phyloP scores from a whole-genome alignment of 2,888 invertebrate species.

The Cerceris ruficornis region DNA sequence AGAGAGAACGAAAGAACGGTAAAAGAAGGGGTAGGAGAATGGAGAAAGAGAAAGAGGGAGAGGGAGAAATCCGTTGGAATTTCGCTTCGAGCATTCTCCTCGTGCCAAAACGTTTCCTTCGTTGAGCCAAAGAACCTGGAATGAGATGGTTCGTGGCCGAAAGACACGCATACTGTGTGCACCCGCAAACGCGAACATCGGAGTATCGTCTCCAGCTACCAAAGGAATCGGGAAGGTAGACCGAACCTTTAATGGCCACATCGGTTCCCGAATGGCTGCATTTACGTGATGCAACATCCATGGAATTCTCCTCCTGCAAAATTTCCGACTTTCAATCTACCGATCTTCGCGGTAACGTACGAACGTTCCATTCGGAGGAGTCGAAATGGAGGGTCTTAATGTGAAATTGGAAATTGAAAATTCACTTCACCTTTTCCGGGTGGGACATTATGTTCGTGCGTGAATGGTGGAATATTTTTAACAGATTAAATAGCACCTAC shows the following conservation, averaged over 20 bases:
- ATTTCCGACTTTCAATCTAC: background rate
- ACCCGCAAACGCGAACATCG: slow-evolving; percentile 27
- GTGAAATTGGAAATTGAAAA: no score
- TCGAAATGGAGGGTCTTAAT: no score
- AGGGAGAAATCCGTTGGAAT: slow-evolving; percentile 20
- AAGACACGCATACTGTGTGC: slow-evolving; percentile 23
- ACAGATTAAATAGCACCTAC: no score
- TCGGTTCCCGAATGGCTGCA: slow-evolving; percentile 46
- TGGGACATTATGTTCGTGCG: no score
- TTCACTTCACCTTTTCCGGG: no score
- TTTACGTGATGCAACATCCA: background rate
- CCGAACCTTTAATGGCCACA: slow-evolving; percentile 30
- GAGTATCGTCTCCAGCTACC: background rate
- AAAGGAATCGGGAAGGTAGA: background rate
- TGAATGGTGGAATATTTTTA: no score
- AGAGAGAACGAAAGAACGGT: slow-evolving; percentile 14
- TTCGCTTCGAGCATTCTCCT: slow-evolving; percentile 14
- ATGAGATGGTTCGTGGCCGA: slow-evolving; percentile 28
- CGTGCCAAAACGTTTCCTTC: slow-evolving; percentile 27
- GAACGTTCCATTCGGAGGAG: background rate
- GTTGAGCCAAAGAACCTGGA: slow-evolving; percentile 37
- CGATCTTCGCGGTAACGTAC: background rate
- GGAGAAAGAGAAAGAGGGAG: slow-evolving; percentile 11
- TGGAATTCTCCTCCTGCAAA: background rate
- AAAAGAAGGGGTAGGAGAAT: background rate